Evolutionary conservation across 2,888 invertebrate species (phyloP).

Genomic region (Strigamia crassipes): DNA sequence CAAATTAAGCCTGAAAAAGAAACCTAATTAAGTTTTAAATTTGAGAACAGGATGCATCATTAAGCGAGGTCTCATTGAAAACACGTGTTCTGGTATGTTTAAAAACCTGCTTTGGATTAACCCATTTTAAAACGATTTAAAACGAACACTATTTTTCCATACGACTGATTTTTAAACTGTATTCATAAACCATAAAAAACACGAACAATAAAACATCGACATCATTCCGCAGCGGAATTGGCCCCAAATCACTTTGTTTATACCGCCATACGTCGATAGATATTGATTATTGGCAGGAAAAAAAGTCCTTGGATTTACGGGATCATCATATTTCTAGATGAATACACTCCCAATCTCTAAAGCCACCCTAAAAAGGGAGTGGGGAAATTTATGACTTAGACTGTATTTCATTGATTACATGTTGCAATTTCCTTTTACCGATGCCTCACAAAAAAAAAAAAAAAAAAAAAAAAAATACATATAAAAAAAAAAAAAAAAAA

Average conservation of each 20-base stretch:
- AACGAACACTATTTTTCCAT: too few relatives aligned
- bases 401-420: constrained; percentile 40
- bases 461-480: too few relatives aligned
- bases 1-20: background rate
- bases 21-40: background rate
- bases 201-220: background rate
- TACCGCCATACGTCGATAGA: background rate
- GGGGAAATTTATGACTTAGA: constrained; percentile 17
- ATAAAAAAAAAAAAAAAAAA: background rate
- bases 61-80: background rate
- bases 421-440: constrained; percentile 40
- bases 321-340: constrained; percentile 42
- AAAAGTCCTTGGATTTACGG: constrained; percentile 36
- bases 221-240: background rate
- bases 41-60: background rate
- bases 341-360: constrained; percentile 37
- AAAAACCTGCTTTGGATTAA: too few relatives aligned
- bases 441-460: background rate
- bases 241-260: constrained; percentile 35
- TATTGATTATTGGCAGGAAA: constrained; percentile 30
- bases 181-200: background rate
- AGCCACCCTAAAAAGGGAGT: background rate
- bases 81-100: background rate
- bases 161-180: background rate
- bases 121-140: too few relatives aligned